A percentile compares a stretch with the other conserved stretches of the same genome.
phyloP scores from a whole-genome alignment of 2,888 invertebrate species.

The Tribolium freemani region DNA sequence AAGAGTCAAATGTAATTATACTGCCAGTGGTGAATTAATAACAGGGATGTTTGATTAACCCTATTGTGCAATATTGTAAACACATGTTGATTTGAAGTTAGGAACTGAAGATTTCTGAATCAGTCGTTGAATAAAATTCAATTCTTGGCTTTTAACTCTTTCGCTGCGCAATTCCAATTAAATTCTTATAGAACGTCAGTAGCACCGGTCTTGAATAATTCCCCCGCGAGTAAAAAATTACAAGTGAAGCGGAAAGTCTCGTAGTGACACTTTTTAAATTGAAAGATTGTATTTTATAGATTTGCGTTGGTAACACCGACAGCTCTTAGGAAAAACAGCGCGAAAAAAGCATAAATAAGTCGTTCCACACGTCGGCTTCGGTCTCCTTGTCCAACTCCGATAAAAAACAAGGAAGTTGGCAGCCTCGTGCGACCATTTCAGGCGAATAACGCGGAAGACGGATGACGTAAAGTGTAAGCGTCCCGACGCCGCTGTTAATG shows the following conservation, averaged over 20 bases:
- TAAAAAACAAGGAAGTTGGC: conserved; percentile 35
- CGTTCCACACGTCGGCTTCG: conserved; percentile 9
- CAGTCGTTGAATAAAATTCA: neutral
- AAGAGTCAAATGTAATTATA: conserved; percentile 43
- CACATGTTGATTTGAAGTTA: conserved; percentile 15
- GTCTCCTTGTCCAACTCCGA: conserved; percentile 6
- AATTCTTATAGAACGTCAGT: conserved; percentile 7
- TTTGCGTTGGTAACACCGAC: conserved; percentile 43
- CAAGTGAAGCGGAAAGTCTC: conserved; percentile 45
- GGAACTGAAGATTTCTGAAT: neutral
- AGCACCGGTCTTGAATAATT: conserved; percentile 6
- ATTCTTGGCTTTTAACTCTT: neutral
- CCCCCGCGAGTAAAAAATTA: conserved; percentile 21
- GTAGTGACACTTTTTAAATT: conserved; percentile 50
- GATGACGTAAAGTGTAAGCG: conserved; percentile 54
- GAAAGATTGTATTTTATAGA: conserved; percentile 51
- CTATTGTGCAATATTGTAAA: conserved; percentile 34
- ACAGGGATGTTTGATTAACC: conserved; percentile 42
- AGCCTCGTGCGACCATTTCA: conserved; percentile 45
- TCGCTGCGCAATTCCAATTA: conserved; percentile 13
- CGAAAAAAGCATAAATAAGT: conserved; percentile 38
- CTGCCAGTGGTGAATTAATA: conserved; percentile 42
- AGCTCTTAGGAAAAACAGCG: conserved; percentile 39
- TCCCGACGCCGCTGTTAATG: conserved; percentile 56
- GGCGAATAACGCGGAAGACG: conserved; percentile 53